Conservation (phyloP, 53 echinoderm and acorn worm genomes). For the Patiria pectinifera region DNA sequence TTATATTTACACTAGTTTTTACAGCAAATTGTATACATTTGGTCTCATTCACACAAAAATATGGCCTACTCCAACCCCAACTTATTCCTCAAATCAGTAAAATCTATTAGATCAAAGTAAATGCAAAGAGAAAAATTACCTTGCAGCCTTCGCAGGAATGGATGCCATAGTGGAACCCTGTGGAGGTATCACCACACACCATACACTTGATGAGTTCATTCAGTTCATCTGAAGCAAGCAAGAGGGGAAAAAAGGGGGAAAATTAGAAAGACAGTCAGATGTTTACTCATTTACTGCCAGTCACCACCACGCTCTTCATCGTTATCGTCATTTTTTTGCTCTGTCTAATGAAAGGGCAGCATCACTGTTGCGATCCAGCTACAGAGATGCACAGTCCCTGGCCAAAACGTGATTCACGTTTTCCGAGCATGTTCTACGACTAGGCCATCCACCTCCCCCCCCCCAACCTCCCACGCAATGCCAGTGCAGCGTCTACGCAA, state of each 20-base stretch:
- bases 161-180: constrained; percentile 98
- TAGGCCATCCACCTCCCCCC: background rate
- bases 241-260: background rate
- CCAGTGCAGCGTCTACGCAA: background rate
- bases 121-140: constrained; percentile 46
- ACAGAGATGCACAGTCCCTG: background rate
- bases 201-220: constrained; percentile 99
- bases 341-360: background rate
- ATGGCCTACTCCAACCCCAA: too few species aligned
- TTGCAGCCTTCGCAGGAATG: constrained; percentile 99
- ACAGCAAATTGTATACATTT: too few species aligned
- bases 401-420: background rate
- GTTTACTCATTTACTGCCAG: background rate
- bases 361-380: background rate
- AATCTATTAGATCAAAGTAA: too few species aligned
- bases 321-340: background rate
- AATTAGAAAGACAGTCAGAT: background rate
- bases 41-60: too few species aligned
- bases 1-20: too few species aligned
- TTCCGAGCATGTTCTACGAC: background rate
- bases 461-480: background rate
- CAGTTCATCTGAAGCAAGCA: constrained; percentile 83
- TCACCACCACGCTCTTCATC: background rate
- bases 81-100: too few species aligned
- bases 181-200: constrained; percentile 99